Conservation (phyloP, 64 coral and sea anemone genomes). For the Montipora capricornis region DNA sequence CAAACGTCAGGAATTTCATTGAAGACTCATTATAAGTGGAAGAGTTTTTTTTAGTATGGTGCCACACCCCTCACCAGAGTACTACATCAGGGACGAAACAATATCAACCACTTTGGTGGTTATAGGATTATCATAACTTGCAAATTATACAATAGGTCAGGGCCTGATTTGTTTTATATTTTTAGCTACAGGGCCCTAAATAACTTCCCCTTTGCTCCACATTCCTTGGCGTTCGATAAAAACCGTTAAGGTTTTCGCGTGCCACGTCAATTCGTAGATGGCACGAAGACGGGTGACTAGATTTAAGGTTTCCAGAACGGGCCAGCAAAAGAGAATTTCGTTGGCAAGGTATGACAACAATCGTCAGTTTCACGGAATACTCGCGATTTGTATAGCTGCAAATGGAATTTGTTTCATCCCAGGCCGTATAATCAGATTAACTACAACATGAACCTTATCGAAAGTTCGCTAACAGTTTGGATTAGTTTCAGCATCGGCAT, state of each 20-base stretch:
- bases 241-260: too few relatives aligned
- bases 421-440: constrained; percentile 17
- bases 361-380: too few relatives aligned
- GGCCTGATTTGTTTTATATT: not conserved
- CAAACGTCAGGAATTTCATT: not conserved
- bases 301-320: not conserved
- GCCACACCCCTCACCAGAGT: not conserved
- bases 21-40: not conserved
- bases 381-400: too few relatives aligned
- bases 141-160: not conserved
- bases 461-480: constrained; percentile 4
- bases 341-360: not conserved
- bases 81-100: too few relatives aligned
- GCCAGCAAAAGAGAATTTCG: not conserved
- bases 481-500: constrained; percentile 28
- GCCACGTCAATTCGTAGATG: too few relatives aligned
- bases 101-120: not conserved
- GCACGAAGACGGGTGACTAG: too few relatives aligned
- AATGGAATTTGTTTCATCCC: not conserved
- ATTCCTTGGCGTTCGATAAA: too few relatives aligned
- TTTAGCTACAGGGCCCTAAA: not conserved
- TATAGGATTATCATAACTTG: not conserved
- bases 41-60: not conserved
- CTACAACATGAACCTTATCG: constrained; percentile 25
- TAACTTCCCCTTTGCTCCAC: too few relatives aligned